Evolutionary conservation across 2,888 invertebrate species (phyloP).

Genomic region (Dicyrtomina minuta): DNA sequence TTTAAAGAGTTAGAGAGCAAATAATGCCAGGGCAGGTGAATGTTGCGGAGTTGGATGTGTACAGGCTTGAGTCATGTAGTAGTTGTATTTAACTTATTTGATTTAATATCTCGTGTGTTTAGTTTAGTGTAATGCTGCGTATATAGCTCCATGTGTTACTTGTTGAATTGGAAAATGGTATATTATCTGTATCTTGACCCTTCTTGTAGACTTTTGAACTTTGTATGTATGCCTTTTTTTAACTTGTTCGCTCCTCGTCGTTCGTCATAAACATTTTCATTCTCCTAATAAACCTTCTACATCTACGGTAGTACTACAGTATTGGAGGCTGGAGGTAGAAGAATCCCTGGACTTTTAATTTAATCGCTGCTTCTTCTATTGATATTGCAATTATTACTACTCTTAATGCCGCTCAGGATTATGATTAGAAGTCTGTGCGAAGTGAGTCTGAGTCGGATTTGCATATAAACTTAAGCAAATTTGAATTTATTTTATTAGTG

Average conservation of each 20-base stretch:
- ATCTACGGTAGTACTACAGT: background rate
- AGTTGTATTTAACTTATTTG: background rate
- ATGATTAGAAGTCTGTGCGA: too few relatives aligned
- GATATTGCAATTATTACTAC: too few relatives aligned
- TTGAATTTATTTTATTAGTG: slow-evolving; percentile 20
- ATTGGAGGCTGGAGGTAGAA: background rate
- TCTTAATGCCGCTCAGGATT: too few relatives aligned
- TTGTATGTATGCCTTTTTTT: slow-evolving; percentile 12
- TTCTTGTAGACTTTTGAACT: slow-evolving; percentile 2
- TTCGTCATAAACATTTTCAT: background rate
- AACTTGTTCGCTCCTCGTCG: slow-evolving; percentile 17
- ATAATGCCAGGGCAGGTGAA: background rate
- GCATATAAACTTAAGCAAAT: background rate
- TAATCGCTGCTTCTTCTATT: too few relatives aligned
- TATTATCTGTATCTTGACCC: slow-evolving; percentile 20
- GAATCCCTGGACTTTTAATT: background rate
- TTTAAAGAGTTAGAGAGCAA: slow-evolving; percentile 1
- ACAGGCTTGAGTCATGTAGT: background rate
- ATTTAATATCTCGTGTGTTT: too few relatives aligned
- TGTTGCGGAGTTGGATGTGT: background rate
- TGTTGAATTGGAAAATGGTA: background rate
- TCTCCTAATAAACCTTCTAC: too few relatives aligned
- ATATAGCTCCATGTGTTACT: background rate
- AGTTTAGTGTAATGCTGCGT: too few relatives aligned
- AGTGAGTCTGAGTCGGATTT: too few relatives aligned